Evolutionary conservation across 2,888 invertebrate genomes (phyloP), one percentile per base, ranked within the genome.

Genomic region (Dynastes maya): DNA sequence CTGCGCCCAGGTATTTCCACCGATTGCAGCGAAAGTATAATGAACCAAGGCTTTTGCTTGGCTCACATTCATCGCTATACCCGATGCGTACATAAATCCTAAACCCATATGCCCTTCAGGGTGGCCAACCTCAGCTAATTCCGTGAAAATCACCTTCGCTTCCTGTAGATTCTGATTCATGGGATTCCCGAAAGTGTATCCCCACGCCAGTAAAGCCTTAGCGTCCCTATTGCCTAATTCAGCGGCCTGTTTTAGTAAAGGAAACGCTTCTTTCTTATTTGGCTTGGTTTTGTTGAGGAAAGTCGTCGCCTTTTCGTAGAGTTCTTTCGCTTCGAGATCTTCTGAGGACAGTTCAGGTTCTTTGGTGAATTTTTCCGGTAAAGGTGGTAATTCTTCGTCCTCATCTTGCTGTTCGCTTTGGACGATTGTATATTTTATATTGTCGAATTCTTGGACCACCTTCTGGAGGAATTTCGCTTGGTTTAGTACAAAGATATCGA

Each of bases 1-100:
- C 90, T 98, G 98, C 0, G 98, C 98, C 90, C 95, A 94, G 27
- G 95, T 93, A 86, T 97, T 96, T 78, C 97, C 98, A 0, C 97
- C 98, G 0, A 97, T 88, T 0, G 99, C 97, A 3, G 96, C 96
- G 85, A 98, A 92, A 0, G 96, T 96, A 87, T 98, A 97, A 90
- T 99, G 97, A 0, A 99, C 92, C 22, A 99, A 89, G 0, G 98
- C 96, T 85, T 93, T 92, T 0, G 96, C 93, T 86, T 97, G 97
- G 78, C 96, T 97, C 0, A 97, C 95, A 81, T 96, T 95, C n/a
- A 95, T 94, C 6, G 93, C 93, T 51, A 97, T 91, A 16, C 98
- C 98, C 51, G 95, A 93, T 2, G 97, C 95, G 88, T 97, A 94
- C 68, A 98, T 89, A 88, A 97, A 97, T 0, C 88, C 89, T 84